Evolutionary conservation across 2,888 invertebrate species (phyloP).

Genomic region (Epinotia nisella): DNA sequence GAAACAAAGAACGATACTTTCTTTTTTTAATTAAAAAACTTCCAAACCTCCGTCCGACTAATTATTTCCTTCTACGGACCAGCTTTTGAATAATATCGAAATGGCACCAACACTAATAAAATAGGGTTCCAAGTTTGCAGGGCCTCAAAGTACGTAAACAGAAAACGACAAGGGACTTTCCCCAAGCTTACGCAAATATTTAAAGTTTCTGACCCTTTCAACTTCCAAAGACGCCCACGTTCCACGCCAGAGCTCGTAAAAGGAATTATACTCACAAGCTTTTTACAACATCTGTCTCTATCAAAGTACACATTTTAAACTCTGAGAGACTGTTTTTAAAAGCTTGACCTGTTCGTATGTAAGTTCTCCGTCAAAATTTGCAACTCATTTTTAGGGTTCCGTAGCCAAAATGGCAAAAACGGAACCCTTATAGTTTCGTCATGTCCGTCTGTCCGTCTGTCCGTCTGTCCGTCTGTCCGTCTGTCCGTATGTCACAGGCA

Average conservation of each 20-base stretch:
- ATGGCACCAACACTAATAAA: constrained; percentile 18
- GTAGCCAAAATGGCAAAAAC: no score
- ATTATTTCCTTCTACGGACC: constrained; percentile 7
- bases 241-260: constrained; percentile 13
- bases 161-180: constrained; percentile 22
- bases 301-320: no score
- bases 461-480: no score
- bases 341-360: no score
- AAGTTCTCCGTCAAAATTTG: no score
- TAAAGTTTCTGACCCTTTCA: constrained; percentile 42
- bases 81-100: constrained; percentile 16
- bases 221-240: constrained; percentile 29
- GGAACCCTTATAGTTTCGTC: no score
- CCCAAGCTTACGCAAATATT: constrained; percentile 34
- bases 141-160: constrained; percentile 20
- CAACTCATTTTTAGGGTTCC: no score
- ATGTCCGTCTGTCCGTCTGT: no score
- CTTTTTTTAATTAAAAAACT: background rate
- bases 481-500: no score
- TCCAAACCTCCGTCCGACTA: background rate
- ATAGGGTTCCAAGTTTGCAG: constrained; percentile 4
- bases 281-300: no score
- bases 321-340: no score
- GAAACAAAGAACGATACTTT: background rate
- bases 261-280: constrained; percentile 19